These are phyloP conservation scores for Stegodyphus dumicola DNA, from an alignment of 1,140 invertebrate species.

Conservation along the genomic window DNA sequence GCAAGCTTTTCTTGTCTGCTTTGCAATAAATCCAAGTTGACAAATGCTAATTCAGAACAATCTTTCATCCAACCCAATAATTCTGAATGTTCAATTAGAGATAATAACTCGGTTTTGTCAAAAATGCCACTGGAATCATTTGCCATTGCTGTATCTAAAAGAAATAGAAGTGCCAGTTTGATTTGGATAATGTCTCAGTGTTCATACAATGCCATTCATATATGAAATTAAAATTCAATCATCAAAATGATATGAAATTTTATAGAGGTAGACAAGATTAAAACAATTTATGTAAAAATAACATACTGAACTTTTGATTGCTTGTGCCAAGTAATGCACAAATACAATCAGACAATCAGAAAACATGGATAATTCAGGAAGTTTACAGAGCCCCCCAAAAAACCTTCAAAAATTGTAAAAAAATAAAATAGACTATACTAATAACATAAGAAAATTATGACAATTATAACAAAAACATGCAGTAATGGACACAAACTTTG, in stretches of 20 bases:
- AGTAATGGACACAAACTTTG: too few species aligned
- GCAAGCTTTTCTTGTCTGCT: conserved; percentile 49
- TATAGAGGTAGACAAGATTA: not conserved
- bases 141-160: conserved; percentile 31
- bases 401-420: too few species aligned
- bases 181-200: too few species aligned
- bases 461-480: too few species aligned
- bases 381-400: too few species aligned
- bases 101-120: conserved; percentile 2
- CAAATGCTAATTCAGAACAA: conserved; percentile 46
- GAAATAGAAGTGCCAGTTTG: not conserved
- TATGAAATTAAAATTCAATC: not conserved
- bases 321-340: too few species aligned
- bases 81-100: conserved; percentile 28
- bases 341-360: too few species aligned
- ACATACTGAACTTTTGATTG: not conserved
- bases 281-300: not conserved
- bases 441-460: too few species aligned
- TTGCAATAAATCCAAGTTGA: conserved; percentile 38
- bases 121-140: conserved; percentile 26
- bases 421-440: too few species aligned
- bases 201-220: too few species aligned
- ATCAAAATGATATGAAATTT: not conserved
- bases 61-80: conserved; percentile 39
- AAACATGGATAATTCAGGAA: too few species aligned